Conservation (phyloP, 2,113 vertebrate species). For the Rutilus rutilus region DNA sequence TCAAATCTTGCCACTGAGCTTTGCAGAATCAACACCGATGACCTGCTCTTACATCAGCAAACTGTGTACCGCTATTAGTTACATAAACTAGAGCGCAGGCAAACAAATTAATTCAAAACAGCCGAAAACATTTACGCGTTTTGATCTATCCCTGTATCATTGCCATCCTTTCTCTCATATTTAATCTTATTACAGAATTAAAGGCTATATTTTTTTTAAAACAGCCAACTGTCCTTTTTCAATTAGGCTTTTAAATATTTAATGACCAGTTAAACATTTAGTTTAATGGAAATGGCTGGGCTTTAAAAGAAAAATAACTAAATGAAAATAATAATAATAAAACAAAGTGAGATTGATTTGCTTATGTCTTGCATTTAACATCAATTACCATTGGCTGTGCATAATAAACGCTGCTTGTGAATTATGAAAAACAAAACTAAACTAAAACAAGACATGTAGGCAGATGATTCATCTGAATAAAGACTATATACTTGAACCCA, state of each 20-base stretch:
- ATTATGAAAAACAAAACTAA: neutral
- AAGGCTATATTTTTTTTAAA: neutral
- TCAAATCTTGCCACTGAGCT: slow-evolving; percentile 60
- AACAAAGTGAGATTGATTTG: neutral
- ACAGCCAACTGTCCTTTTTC: neutral
- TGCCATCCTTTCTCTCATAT: neutral
- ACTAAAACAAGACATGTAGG: neutral
- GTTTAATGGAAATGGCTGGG: neutral
- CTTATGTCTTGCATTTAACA: neutral
- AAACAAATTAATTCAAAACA: slow-evolving; percentile 52
- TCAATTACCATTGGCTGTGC: neutral
- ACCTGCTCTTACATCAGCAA: slow-evolving; percentile 55
- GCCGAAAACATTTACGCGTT: neutral
- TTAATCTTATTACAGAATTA: neutral
- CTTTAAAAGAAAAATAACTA: neutral
- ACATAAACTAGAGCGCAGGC: slow-evolving; percentile 48
- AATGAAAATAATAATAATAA: neutral
- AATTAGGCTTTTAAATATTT: neutral
- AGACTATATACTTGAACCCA: neutral
- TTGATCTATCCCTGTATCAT: neutral
- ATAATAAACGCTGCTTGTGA: neutral
- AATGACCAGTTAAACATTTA: neutral
- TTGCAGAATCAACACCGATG: slow-evolving; percentile 63
- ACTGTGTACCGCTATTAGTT: slow-evolving; percentile 52
- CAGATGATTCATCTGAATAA: neutral